Base-by-base conservation (phyloP, 2,888 invertebrate genomes). In the Agrochola circellaris region DNA sequence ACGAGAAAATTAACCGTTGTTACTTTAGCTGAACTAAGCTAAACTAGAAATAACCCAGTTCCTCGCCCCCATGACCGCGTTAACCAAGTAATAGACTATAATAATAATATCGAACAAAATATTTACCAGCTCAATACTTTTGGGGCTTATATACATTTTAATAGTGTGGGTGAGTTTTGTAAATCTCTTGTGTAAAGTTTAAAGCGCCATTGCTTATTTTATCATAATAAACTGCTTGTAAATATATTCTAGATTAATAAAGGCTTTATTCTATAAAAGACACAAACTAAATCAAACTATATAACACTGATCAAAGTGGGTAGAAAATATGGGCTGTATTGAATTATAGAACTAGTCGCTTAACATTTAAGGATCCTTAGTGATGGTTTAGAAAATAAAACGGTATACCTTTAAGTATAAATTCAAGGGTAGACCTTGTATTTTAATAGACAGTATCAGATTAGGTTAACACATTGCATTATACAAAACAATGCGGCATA, bases 31-130 rank as follows among this genome's bases (percentile, higher is more conserved):
- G 73, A 78, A 68, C 68, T 68, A 74, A 85, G 68, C 75, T 66
- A 61, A 78, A 82, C 73, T 73, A 68, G 75, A 68, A 78, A 71
- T 68, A 61, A 71, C 71, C 71, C 9, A 85, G 78, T 82, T 85
- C 13, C 38, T 42, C 15, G 77, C 51, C 15, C 23, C 13, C 17
- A 15, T 34, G 38, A 5, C 17, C 23, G 13, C 17, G 51, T 30
- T 62, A 54, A 60, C 69, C 61, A 70, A 69, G 30, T 58, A 65
- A 45, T 45, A 45, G 9, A 64, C 15, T 45, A 20, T 69, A 56
- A 54, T 78, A 73, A 72, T 42, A 58, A 70, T 73, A 51, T 34
- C 1, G 9, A 69, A 83, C 48, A 48, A 73, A 73, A 61, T 79
- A 65, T 68, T 65, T 30, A 56, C 26, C 23, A 15, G 42, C 11